These are phyloP conservation scores for Drosophila subobscura DNA, from an alignment of 1,140 invertebrate species.

Conservation along the genomic window DNA sequence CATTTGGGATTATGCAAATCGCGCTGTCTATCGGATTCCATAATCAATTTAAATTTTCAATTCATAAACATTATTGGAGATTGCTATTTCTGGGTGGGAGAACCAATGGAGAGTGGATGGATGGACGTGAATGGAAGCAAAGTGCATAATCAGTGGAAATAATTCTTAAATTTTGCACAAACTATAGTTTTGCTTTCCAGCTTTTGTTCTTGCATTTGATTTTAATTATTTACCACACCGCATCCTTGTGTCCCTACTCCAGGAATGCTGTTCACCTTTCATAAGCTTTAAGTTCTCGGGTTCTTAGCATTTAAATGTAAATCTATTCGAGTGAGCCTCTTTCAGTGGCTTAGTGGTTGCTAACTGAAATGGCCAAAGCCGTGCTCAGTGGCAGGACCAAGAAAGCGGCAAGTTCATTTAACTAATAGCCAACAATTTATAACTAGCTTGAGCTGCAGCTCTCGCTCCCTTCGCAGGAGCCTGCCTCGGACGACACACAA, in stretches of 20 bases:
- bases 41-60: constrained; percentile 31
- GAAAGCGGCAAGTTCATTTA: constrained; percentile 76
- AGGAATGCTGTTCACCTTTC: constrained; percentile 19
- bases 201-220: no score
- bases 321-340: constrained; percentile 47
- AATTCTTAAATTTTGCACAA: no score
- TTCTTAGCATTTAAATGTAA: constrained; percentile 40
- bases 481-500: constrained; percentile 52
- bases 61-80: constrained; percentile 3
- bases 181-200: no score
- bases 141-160: no score
- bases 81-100: not conserved
- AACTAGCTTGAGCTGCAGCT: constrained; percentile 43
- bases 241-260: constrained; percentile 3
- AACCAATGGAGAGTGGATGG: no score
- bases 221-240: constrained; percentile 11
- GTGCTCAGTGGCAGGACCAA: constrained; percentile 33
- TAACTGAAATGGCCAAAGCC: constrained; percentile 40
- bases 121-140: no score
- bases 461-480: constrained; percentile 2
- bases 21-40: not conserved
- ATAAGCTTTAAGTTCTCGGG: constrained; percentile 40
- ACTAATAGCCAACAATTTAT: constrained; percentile 82
- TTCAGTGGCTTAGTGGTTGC: constrained; percentile 50
- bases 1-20: constrained; percentile 49